Base-by-base conservation (phyloP, 2,113 vertebrate genomes). In the Brachypodius melanocephalos region DNA sequence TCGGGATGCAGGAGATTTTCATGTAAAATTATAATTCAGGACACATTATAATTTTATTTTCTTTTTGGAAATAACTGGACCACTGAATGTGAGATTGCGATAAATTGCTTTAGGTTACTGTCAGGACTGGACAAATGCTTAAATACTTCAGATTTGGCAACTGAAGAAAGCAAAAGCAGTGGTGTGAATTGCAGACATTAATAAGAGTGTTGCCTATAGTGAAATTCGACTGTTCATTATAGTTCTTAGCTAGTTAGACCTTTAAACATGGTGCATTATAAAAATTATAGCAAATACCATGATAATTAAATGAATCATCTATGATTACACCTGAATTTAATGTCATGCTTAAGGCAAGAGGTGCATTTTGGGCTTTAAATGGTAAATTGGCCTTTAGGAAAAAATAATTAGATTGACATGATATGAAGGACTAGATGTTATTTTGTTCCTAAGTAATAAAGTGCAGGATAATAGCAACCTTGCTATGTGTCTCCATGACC, bases 271-370 rank as follows among this genome's bases (percentile, higher is more conserved):
- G 11, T 52, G 11, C 55, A 89, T 65, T 95, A 91, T 67, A 89
- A 95, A 92, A 87, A 87, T 81, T 77, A 61, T 17, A 79, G 43
- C 45, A 87, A 72, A 72, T 49, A 71, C 6, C 28, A 40, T 63
- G 21, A 93, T 78, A 74, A 94, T 95, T 93, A 89, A 95, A 65
- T 82, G 85, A 92, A n/a, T 89, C 61, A 62, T 58, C 68, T 81
- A 12, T 89, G 48, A 71, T 66, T 92, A 66, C 18, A 74, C 8
- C 42, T 73, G 20, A 74, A 8, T 21, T 71, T 89, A 87, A 67
- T 87, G 74, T 43, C 69, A 68, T 25, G 43, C 77, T 91, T 67
- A 75, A 88, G 36, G 81, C 77, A 93, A 81, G 36, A 82, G 31
- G 24, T 84, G 21, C 24, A 52, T 22, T 81, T 95, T n/a, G 22